Conservation (phyloP, 2,113 vertebrate species). For the Gymnocephalus cernua region DNA sequence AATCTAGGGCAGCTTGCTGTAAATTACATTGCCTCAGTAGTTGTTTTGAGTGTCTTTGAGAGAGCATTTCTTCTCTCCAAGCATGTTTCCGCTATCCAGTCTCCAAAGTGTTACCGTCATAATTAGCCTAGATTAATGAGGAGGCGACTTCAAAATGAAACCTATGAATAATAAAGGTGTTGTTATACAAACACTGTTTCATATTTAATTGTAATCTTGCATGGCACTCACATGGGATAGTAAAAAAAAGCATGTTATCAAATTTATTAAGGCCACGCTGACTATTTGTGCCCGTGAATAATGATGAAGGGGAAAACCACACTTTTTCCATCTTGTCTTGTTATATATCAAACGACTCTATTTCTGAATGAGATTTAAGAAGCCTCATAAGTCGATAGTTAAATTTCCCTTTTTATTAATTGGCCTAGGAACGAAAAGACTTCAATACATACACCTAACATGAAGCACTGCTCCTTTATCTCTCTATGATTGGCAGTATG, state of each 20-base stretch:
- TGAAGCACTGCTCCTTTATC: slow-evolving; percentile 3
- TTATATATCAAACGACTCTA: not conserved
- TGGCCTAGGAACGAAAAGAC: not conserved
- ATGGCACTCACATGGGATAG: slow-evolving; percentile 31
- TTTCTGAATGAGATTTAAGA: slow-evolving; percentile 27
- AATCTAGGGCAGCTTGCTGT: slow-evolving; percentile 74
- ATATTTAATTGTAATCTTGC: slow-evolving; percentile 68
- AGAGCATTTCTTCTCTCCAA: slow-evolving; percentile 62
- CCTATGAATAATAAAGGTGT: slow-evolving; percentile 80
- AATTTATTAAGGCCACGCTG: slow-evolving; percentile 66
- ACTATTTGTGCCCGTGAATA: slow-evolving; percentile 61
- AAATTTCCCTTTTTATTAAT: slow-evolving; percentile 16
- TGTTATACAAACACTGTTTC: slow-evolving; percentile 76
- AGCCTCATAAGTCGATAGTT: slow-evolving; percentile 11
- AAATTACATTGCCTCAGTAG: slow-evolving; percentile 57
- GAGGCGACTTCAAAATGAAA: slow-evolving; percentile 71
- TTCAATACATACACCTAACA: not conserved
- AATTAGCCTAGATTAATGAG: slow-evolving; percentile 83
- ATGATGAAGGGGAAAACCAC: slow-evolving; percentile 43
- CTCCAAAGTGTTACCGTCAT: slow-evolving; percentile 74
- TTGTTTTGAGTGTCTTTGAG: slow-evolving; percentile 64
- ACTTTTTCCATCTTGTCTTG: slow-evolving; percentile 20
- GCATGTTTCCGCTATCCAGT: slow-evolving; percentile 63
- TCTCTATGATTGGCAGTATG: slow-evolving; percentile 63
- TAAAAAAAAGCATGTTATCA: slow-evolving; percentile 60